Conservation (phyloP, 2,113 vertebrate genomes). For the Tyrannus savana region DNA sequence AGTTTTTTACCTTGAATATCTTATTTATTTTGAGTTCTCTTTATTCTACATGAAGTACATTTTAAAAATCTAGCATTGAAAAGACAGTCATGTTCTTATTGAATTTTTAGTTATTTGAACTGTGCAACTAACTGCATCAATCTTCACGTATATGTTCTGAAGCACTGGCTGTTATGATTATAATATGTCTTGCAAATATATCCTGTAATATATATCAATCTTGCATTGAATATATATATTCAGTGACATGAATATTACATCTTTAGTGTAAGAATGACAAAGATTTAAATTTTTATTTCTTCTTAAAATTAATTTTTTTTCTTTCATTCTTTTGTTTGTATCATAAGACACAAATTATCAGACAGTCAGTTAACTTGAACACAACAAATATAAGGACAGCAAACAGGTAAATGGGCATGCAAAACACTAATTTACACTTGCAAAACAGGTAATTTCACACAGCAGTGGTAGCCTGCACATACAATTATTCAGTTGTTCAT, state of each 20-base stretch:
- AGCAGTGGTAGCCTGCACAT: constrained; percentile 29
- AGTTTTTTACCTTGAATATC: neutral
- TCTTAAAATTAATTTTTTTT: neutral
- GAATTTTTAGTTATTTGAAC: neutral
- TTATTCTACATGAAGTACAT: neutral
- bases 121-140: neutral
- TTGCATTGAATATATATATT: neutral
- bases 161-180: neutral
- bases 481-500: constrained; percentile 59
- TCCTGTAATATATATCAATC: neutral
- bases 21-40: neutral
- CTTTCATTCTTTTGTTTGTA: neutral
- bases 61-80: neutral
- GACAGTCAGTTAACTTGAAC: constrained; percentile 4
- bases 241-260: neutral
- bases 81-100: neutral
- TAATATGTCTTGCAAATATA: neutral
- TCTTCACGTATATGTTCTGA: neutral
- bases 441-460: constrained; percentile 66
- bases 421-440: constrained; percentile 65
- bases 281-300: neutral
- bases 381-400: constrained; percentile 12
- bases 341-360: neutral
- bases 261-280: neutral
- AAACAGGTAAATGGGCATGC: constrained; percentile 60